Evolutionary conservation across 64 coral and sea anemone species (phyloP).

Genomic region (Porites australiensis): DNA sequence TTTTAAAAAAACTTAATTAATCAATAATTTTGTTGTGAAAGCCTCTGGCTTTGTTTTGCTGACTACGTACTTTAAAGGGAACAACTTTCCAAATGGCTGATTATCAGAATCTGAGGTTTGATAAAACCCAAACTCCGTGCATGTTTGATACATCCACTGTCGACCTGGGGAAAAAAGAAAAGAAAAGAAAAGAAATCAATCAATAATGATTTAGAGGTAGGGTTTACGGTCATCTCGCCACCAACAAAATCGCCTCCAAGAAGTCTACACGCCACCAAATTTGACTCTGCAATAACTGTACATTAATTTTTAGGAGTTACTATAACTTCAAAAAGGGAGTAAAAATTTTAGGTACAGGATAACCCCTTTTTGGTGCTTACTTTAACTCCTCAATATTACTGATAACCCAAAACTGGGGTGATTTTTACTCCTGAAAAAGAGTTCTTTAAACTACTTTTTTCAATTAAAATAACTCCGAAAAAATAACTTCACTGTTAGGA

Average conservation of each 20-base stretch:
- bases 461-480: no score
- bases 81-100: constrained; percentile 95
- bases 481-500: no score
- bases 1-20: no score
- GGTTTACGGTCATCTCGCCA: not conserved
- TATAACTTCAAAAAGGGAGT: no score
- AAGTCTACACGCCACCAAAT: not conserved
- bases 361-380: no score
- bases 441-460: no score
- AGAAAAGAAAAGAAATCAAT: not conserved
- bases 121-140: constrained; percentile 99
- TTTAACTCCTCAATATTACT: no score
- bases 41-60: not conserved
- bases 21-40: not conserved
- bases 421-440: no score
- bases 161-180: constrained; percentile 61
- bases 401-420: no score
- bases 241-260: not conserved
- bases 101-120: constrained; percentile 87
- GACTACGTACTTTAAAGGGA: constrained; percentile 85
- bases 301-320: no score
- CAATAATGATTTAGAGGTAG: not conserved
- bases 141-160: constrained; percentile 98
- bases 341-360: no score
- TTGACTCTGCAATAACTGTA: no score